Conservation (phyloP, 2,797 vertebrate species). For the Adrianichthys oophorus region DNA sequence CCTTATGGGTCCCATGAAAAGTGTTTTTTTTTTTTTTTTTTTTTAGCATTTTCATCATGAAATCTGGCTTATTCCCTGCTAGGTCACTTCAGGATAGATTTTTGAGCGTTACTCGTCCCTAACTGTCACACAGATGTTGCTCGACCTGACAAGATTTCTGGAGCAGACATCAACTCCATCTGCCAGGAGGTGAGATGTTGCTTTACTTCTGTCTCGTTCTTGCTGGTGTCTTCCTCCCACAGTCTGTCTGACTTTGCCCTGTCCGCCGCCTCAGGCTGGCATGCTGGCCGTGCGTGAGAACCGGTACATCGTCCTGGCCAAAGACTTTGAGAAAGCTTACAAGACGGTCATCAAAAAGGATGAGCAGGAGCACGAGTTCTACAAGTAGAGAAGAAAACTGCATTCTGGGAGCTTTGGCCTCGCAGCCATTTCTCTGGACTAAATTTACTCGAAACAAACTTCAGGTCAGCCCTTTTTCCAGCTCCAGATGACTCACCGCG, state of each 20-base stretch:
- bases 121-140: conserved; percentile 85
- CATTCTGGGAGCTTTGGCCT: conserved; percentile 12
- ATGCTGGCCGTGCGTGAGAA: conserved; percentile 95
- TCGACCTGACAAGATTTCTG: conserved; percentile 93
- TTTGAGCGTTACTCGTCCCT: conserved; percentile 59
- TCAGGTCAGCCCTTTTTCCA: conserved; percentile 33
- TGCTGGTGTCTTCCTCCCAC: background rate
- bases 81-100: no score
- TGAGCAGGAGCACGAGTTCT: conserved; percentile 96
- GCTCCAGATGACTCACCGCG: conserved; percentile 27
- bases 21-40: no score
- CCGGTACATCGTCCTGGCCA: conserved; percentile 92
- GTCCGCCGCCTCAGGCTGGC: conserved; percentile 78
- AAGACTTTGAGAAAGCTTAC: conserved; percentile 95
- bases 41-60: no score
- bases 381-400: conserved; percentile 79
- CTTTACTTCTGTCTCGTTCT: background rate
- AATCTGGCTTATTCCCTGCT: no score
- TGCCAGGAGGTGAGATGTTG: conserved; percentile 87
- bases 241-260: background rate
- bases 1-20: no score
- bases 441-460: conserved; percentile 32
- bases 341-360: conserved; percentile 95
- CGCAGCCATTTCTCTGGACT: conserved; percentile 52
- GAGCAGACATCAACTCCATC: conserved; percentile 95